These are phyloP conservation scores for Epinotia ramella DNA, from an alignment of 2,888 invertebrate genomes.

Conservation along the genomic window DNA sequence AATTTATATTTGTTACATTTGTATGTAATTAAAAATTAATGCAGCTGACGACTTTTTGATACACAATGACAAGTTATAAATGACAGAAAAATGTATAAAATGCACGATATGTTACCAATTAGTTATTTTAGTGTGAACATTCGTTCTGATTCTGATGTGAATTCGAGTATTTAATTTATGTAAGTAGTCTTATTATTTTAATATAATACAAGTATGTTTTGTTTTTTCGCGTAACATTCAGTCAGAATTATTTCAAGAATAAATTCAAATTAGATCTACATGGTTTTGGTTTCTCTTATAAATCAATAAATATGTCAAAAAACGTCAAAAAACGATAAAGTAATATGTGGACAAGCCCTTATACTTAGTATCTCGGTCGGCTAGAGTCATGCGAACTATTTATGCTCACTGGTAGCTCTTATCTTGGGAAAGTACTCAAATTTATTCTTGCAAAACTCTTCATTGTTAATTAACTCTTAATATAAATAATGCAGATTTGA, in stretches of 20 bases:
- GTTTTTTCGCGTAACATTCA: neutral
- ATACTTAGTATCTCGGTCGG: too few species aligned
- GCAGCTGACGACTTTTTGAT: neutral
- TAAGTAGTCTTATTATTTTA: too few species aligned
- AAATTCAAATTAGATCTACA: neutral
- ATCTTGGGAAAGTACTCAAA: too few species aligned
- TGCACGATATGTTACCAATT: slow-evolving; percentile 8
- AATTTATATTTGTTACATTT: neutral
- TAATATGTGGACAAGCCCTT: too few species aligned
- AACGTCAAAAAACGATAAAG: too few species aligned
- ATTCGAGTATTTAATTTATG: neutral
- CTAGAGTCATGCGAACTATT: neutral
- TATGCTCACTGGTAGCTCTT: neutral
- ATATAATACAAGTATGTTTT: too few species aligned
- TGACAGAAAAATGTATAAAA: slow-evolving; percentile 4
- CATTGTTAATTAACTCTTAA: neutral
- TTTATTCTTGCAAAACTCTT: neutral
- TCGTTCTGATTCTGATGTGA: neutral
- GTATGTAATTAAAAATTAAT: neutral
- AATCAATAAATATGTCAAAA: too few species aligned
- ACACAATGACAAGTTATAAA: neutral
- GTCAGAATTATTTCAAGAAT: neutral
- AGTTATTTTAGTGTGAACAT: slow-evolving; percentile 19
- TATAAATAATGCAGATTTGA: too few species aligned
- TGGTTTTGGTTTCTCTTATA: too few species aligned